phyloP scores from a whole-genome alignment of 2,888 invertebrate species.

The Rhagonycha fulva region DNA sequence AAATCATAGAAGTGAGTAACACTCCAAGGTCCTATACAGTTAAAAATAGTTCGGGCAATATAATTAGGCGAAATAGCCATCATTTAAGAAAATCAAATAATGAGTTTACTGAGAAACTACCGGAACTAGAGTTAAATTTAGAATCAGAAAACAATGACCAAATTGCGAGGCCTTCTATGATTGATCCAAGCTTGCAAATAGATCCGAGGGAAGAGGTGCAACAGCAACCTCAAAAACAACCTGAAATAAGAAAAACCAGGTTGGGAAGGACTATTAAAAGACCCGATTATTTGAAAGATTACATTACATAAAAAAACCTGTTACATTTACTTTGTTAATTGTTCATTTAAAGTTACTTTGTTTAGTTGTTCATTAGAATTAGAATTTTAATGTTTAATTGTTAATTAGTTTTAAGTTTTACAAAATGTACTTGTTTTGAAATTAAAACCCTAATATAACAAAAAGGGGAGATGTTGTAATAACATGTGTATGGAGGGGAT shows the following conservation, averaged over 20 bases:
- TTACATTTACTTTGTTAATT: too few relatives aligned
- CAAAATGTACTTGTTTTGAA: neutral
- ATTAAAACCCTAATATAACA: neutral
- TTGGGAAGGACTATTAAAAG: neutral
- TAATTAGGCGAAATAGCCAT: too few relatives aligned
- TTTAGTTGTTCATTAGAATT: neutral
- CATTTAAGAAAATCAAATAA: neutral
- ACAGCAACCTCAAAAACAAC: neutral
- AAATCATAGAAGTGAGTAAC: too few relatives aligned
- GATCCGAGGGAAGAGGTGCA: neutral
- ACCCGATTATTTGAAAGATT: neutral
- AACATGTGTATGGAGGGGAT: neutral
- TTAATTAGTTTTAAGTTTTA: neutral
- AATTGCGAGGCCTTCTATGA: neutral
- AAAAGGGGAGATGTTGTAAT: neutral
- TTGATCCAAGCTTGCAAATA: neutral
- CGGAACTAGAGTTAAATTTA: neutral
- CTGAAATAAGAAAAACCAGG: neutral
- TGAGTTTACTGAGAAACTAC: neutral
- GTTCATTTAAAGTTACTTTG: neutral
- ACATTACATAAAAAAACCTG: too few relatives aligned
- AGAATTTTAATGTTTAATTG: neutral
- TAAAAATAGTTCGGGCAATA: too few relatives aligned
- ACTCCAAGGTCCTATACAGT: too few relatives aligned
- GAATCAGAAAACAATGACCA: neutral